These are phyloP conservation scores for Callyntrura sp. DNA, from an alignment of 2,888 invertebrate species.

Conservation along the genomic window DNA sequence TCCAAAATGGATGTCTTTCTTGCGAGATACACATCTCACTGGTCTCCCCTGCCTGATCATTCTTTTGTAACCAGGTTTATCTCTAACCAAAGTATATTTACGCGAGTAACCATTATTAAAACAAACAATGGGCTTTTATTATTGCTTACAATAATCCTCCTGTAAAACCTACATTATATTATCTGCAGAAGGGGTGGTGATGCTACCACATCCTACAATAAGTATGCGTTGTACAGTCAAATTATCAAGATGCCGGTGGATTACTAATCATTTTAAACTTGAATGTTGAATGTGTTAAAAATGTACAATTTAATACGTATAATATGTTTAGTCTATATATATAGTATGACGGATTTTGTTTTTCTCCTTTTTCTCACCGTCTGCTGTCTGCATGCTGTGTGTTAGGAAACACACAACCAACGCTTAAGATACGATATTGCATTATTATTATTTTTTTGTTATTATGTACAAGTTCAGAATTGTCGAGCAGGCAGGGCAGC, in stretches of 20 bases:
- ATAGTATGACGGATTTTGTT: too few species aligned
- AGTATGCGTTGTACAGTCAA: not conserved
- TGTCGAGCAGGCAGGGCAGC: too few species aligned
- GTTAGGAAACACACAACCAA: too few species aligned
- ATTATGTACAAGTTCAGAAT: too few species aligned
- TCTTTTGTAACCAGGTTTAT: not conserved
- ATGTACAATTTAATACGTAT: constrained; percentile 20
- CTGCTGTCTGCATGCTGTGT: not conserved
- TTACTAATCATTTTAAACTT: constrained; percentile 42
- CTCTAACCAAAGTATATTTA: not conserved
- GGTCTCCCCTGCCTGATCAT: too few species aligned
- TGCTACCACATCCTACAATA: too few species aligned
- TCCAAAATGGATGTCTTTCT: constrained; percentile 6
- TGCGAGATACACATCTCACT: constrained; percentile 50
- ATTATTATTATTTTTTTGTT: too few species aligned
- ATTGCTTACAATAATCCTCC: constrained; percentile 38
- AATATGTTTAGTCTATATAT: not conserved
- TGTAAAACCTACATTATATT: constrained; percentile 29
- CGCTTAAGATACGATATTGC: too few species aligned
- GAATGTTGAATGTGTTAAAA: too few species aligned
- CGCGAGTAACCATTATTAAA: constrained; percentile 53
- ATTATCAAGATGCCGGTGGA: constrained; percentile 27
- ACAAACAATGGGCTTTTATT: constrained; percentile 63
- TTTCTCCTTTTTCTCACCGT: constrained; percentile 31
- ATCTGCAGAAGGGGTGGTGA: not conserved